A percentile compares a stretch with the other conserved stretches of the same genome.
Conservation (phyloP, 2,888 invertebrate species). For the Heliconius aoede region DNA sequence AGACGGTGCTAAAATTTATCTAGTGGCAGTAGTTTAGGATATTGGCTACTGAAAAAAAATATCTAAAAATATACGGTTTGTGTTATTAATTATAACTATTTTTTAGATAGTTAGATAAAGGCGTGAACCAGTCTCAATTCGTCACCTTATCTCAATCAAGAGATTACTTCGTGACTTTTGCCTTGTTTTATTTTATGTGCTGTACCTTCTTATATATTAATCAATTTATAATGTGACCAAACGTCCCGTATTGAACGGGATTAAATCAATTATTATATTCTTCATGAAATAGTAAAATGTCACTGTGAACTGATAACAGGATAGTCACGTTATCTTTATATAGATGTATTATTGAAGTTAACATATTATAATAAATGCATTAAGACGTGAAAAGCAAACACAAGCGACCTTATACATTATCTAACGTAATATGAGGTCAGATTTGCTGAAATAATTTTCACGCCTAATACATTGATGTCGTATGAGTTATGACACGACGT, state of each 20-base stretch:
- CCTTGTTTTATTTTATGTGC: conserved; percentile 8
- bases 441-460: conserved; percentile 49
- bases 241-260: too few species aligned
- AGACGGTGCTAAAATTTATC: too few species aligned
- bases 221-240: neutral
- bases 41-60: neutral
- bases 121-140: conserved; percentile 22
- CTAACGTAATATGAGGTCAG: conserved; percentile 58
- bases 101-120: neutral
- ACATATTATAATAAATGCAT: conserved; percentile 52
- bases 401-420: conserved; percentile 57
- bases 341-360: conserved; percentile 18
- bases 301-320: too few species aligned
- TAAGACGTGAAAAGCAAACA: conserved; percentile 61
- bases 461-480: conserved; percentile 28
- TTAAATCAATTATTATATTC: too few species aligned
- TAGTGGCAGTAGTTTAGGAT: too few species aligned
- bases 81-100: neutral
- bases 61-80: neutral
- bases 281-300: too few species aligned
- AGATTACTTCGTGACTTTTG: conserved; percentile 37
- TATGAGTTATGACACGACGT: conserved; percentile 20
- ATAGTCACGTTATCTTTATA: too few species aligned
- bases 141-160: conserved; percentile 31
- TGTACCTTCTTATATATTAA: neutral